Evolutionary conservation across 2,888 invertebrate genomes (phyloP), one percentile per base, ranked within the genome.

Genomic region (Cryptus viduatorius): DNA sequence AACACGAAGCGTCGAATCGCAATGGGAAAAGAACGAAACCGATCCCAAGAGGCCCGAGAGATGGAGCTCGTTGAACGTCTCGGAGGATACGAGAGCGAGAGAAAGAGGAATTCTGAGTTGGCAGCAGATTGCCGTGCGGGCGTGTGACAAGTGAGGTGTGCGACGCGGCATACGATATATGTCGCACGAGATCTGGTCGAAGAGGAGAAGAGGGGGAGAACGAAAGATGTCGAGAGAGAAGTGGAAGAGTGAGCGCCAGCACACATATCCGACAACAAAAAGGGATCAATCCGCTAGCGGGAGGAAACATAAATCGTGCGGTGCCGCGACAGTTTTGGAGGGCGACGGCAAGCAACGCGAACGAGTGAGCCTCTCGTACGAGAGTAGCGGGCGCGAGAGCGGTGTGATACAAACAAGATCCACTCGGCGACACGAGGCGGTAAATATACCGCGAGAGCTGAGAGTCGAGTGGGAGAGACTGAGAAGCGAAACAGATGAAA

Each of bases 381-480:
- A 37, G 76, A 71, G 76, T 71, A 67, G 69, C 76, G 86, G 83
- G 82, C 69, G 78, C 72, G 84, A 79, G 79, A 87, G 88, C 89
- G 86, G 89, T 90, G 91, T 90, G 92, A 92, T 92, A 92, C 92
- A 92, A 92, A 92, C 92, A 91, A 91, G 92, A 92, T 91, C 90
- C 91, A 90, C 90, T 91, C 91, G 86, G 89, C 87, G 90, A 90
- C 90, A 89, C 88, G 84, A 88, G 87, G 89, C 90, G 89, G 90
- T 90, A 91, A 91, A 92, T 92, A 92, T 91, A 90, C 89, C 86
- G 87, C 61, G 81, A 67, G 59, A 69, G 71, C 56, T 37, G 83
- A 8, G 37, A 82, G 82, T 79, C 65, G 73, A 79, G 68, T 56
- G 56, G 64, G 67, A 71, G 53, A 64, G 72, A 67, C 24, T 12